Base-by-base conservation (phyloP, 2,888 invertebrate species). In the Ormyrus rosae region DNA sequence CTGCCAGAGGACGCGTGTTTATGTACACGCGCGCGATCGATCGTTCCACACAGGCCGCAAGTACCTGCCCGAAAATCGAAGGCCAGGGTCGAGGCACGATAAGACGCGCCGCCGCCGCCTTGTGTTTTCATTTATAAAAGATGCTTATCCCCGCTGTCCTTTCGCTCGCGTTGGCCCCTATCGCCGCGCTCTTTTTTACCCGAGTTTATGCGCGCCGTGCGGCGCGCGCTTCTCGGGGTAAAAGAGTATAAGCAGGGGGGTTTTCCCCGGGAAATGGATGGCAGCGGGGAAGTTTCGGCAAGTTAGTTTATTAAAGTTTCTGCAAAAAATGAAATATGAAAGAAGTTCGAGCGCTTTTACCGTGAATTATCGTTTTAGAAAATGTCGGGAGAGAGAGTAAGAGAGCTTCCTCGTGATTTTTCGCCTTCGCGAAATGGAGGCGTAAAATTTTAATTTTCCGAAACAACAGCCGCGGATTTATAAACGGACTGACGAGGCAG, bases 71-170 rank as follows among this genome's bases (percentile, higher is more conserved):
- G 45, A 71, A 71, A 60, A 13, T 45, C 55, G 51, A n/a, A 55
- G 45, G 50, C 72, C 51, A 73, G 60, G 72, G 34, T 34, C 34
- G 34, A 34, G 34, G 34, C 34, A 4, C 34, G 34, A 34, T 34
- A 34, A 34, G 34, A 34, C 3, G 34, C 34, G 34, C 34, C 34
- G 34, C 34, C 46, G 56, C 46, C 73, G 64, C 19, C 50, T 13
- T 55, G 67, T 68, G 65, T 67, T 70, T 69, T 71, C 80, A 80
- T 83, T 83, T 84, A 83, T 78, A 82, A 73, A 81, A 80, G 79
- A 81, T 55, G 61, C 82, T 81, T 83, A 82, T 81, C 82, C 83
- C 80, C 78, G 76, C 73, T 55, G 53, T 64, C 69, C 78, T 64
- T 68, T 81, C 13, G 10, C 0, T 7, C 34, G 53, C 34, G 9